Conservation (phyloP, 2,888 invertebrate genomes). For the Lagria hirta region DNA sequence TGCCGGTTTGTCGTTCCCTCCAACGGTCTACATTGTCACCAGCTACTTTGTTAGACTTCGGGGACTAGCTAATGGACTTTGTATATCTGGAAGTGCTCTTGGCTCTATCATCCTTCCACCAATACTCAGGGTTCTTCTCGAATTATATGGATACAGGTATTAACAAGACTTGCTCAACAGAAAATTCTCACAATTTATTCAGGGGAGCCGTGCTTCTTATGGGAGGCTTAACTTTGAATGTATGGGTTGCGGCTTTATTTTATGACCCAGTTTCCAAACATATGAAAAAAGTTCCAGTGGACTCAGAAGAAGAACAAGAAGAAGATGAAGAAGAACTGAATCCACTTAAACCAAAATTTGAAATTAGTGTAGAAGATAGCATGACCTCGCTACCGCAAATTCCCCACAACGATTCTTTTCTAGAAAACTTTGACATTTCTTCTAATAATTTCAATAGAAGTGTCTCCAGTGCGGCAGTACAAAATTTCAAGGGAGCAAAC, state of each 20-base stretch:
- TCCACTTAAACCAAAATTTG: constrained; percentile 49
- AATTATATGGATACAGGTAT: constrained; percentile 76
- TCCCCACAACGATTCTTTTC: constrained; percentile 48
- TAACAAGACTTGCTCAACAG: constrained; percentile 33
- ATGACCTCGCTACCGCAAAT: constrained; percentile 47
- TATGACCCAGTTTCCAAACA: constrained; percentile 84
- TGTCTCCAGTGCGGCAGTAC: constrained; percentile 71
- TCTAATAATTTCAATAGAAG: constrained; percentile 63
- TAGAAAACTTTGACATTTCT: constrained; percentile 43
- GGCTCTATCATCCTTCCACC: constrained; percentile 86
- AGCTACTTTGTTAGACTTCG: constrained; percentile 79
- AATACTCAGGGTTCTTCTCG: constrained; percentile 68
- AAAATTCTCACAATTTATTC: no score
- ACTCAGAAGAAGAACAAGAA: constrained; percentile 50
- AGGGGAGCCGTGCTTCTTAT: constrained; percentile 80
- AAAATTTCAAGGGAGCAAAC: constrained; percentile 56
- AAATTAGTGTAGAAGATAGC: constrained; percentile 50
- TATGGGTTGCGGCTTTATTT: constrained; percentile 80
- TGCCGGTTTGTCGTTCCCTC: constrained; percentile 83
- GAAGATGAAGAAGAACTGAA: constrained; percentile 34
- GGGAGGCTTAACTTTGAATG: constrained; percentile 80
- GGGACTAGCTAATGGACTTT: constrained; percentile 83
- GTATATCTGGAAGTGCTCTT: constrained; percentile 85
- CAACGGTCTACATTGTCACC: constrained; percentile 87
- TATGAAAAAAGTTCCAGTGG: constrained; percentile 63